Percentiles rank a stretch among this genome's conserved stretches.
phyloP scores from a whole-genome alignment of 2,797 vertebrate genomes.

The Enteromius paludinosus region DNA sequence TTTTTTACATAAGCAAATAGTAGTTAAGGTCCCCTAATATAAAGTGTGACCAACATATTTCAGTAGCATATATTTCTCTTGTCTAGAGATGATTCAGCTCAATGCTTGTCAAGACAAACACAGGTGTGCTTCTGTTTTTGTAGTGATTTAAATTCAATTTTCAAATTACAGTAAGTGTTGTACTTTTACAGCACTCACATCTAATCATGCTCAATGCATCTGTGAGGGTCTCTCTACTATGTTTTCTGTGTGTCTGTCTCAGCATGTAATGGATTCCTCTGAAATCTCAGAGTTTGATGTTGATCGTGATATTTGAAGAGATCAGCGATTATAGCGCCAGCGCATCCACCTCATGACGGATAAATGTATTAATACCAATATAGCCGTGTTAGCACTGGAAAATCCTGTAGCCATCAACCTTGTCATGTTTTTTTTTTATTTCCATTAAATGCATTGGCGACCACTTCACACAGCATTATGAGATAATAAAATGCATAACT shows the following conservation, averaged over 20 bases:
- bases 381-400: conserved; percentile 32
- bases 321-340: not conserved
- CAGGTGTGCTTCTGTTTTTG: not conserved
- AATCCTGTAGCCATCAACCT: conserved; percentile 28
- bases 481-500: conserved; percentile 65
- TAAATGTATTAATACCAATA: conserved; percentile 28
- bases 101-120: not conserved
- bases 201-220: not conserved
- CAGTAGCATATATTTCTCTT: not conserved
- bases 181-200: not conserved
- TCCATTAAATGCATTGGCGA: conserved; percentile 39
- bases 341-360: not conserved
- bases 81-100: not conserved
- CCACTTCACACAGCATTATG: conserved; percentile 55
- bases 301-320: not conserved
- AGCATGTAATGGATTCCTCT: not conserved
- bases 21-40: too few relatives aligned
- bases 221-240: not conserved
- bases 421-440: conserved; percentile 34
- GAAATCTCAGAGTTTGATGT: conserved; percentile 3
- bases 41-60: not conserved
- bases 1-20: too few relatives aligned
- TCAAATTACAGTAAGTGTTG: not conserved
- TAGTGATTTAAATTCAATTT: not conserved
- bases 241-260: not conserved